phyloP scores from a whole-genome alignment of 2,888 invertebrate species.

The Pseudoips prasinana region DNA sequence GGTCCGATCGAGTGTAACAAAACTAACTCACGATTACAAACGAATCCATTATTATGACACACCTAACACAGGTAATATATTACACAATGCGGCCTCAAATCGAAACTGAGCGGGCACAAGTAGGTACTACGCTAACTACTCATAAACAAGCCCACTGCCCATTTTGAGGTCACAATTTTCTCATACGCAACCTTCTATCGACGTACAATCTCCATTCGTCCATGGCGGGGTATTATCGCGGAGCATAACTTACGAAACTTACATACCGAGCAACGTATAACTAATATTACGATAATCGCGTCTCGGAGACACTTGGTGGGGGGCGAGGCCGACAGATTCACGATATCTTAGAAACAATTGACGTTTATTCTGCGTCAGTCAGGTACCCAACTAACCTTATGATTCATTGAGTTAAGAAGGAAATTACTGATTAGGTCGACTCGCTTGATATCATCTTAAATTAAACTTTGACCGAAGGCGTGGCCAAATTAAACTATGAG shows the following conservation, averaged over 20 bases:
- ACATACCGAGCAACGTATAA: constrained; percentile 49
- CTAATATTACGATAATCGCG: constrained; percentile 39
- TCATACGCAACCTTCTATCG: constrained; percentile 56
- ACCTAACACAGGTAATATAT: constrained; percentile 28
- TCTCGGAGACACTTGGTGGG: constrained; percentile 56
- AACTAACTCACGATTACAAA: constrained; percentile 21
- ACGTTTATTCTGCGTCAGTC: constrained; percentile 44
- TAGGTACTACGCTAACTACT: constrained; percentile 33
- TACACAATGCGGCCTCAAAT: constrained; percentile 40
- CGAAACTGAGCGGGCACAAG: constrained; percentile 40
- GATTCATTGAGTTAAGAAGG: constrained; percentile 56
- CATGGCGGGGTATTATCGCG: constrained; percentile 42
- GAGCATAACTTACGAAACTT: constrained; percentile 45
- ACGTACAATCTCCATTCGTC: constrained; percentile 38
- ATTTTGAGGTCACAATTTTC: constrained; percentile 61
- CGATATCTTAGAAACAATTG: constrained; percentile 49
- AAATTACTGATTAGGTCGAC: constrained; percentile 52
- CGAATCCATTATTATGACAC: constrained; percentile 32
- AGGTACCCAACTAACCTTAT: constrained; percentile 33
- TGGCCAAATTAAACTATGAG: constrained; percentile 35
- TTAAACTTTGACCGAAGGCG: constrained; percentile 48
- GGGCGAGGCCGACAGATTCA: constrained; percentile 55
- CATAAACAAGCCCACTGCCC: constrained; percentile 39
- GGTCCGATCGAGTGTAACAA: constrained; percentile 26
- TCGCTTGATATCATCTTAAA: constrained; percentile 29